Evolutionary conservation across 2,797 vertebrate species (phyloP), one percentile per base, ranked within the genome.

Genomic region (Myotis pilosus): DNA sequence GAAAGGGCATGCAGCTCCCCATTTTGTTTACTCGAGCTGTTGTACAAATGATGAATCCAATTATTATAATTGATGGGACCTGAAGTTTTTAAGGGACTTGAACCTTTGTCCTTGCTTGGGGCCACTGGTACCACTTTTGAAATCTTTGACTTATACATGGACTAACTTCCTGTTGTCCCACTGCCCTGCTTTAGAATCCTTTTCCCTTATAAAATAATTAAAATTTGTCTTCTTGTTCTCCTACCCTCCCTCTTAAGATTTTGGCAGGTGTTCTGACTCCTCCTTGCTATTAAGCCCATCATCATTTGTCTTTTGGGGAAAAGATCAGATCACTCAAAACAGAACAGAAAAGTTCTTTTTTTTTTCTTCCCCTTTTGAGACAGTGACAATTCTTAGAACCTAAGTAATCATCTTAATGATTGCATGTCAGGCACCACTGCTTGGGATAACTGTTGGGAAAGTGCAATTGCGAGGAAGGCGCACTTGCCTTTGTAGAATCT

Each of bases 211-310:
- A 28, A 89, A 55, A 88, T 36, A 57, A 69, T 33, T 55, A 55
- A 78, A 72, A 36, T 81, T n/a, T 47, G 23, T 74, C 49, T 74
- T 20, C 38, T 55, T 80, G 47, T 53, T 89, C 41, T 71, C 30
- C 23, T 78, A 25, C 6, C 28, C 74, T 41, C 3, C 6, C 9
- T 38, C 44, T 20, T 91, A 85, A 88, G 79, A 93, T 94, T 80
- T 84, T 68, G 87, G 82, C 60, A 88, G n/a, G 57, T 57, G 44
- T 79, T 79, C 44, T 88, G 64, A 75, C 78, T 96, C 75, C 33
- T 79, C 33, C n/a, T 49, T 5, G 28, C 16, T 83, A 95, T 55
- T 23, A 87, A 92, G 78, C 36, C 5, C 57, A 25, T 60, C 20
- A 55, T 57, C 71, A 68, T 38, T 83, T 89, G n/a, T 87, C 25